Base-by-base conservation (phyloP, 1,140 invertebrate genomes). In the Zaprionus camerounensis region DNA sequence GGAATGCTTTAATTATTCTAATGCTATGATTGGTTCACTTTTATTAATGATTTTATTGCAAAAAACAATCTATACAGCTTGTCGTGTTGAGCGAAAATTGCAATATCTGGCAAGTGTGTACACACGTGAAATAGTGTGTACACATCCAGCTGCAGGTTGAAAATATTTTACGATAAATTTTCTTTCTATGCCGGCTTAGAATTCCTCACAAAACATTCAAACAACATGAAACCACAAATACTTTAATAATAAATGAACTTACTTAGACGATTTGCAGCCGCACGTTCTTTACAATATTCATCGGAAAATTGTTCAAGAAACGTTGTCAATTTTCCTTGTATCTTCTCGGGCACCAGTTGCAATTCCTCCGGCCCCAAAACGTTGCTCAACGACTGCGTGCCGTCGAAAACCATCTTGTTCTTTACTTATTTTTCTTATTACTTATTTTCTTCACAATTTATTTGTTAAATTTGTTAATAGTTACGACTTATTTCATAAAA, bases 291-390 rank as follows among this genome's bases (percentile, higher is more conserved):
- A 3, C 76, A 82, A 17, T 78, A 88, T 56, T 87, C 85, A 66
- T 88, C 74, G 4, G 74, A 72, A 64, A 88, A 87, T n/a, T 84
- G 64, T n/a, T 76, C 65, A 22, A 87, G 66, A 71, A 76, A 95
- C 3, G 85, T 82, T 71, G 95, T 94, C 41, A 96, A 93, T 92
- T 96, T 96, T 55, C 74, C 73, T 57, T 82, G 82, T 41, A 92
- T 61, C 13, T 80, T 76, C 20, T 80, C 71, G 34, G 92, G 91
- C 53, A 91, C 80, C 34, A 83, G 78, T 36, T 83, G 61, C 46
- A 92, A 51, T 49, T 93, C 92, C 15, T 91, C 85, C 5, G 64
- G 62, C 28, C 90, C 36, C 51, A 92, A 82, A 49, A 91, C 72
- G 38, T 66, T 82, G 59, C 41, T 71, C 56, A 92, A 81, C 58